Percentiles rank a stretch among this genome's conserved stretches.
Conservation (phyloP, 2,888 invertebrate genomes). For the Biston stratarius region DNA sequence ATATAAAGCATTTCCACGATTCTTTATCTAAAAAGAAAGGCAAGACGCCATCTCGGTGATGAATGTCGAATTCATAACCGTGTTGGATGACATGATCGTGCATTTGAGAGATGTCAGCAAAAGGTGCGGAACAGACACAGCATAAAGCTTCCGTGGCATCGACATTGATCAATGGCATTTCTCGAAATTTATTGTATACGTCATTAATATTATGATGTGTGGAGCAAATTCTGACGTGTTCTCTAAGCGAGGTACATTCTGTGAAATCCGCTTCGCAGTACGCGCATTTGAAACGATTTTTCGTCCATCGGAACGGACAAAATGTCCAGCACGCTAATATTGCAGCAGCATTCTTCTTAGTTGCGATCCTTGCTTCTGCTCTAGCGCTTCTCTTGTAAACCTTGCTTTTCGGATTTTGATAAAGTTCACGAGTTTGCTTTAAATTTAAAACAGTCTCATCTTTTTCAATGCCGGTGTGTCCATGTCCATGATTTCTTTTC, state of each 20-base stretch:
- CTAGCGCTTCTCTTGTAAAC: slow-evolving; percentile 71
- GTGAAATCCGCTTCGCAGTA: slow-evolving; percentile 76
- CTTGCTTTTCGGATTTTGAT: slow-evolving; percentile 48
- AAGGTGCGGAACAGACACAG: slow-evolving; percentile 62
- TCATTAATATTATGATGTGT: slow-evolving; percentile 65
- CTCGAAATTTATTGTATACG: slow-evolving; percentile 78
- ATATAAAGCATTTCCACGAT: slow-evolving; percentile 74
- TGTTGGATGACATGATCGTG: slow-evolving; percentile 69
- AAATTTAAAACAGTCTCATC: slow-evolving; percentile 56
- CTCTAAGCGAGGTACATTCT: slow-evolving; percentile 65
- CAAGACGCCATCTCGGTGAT: slow-evolving; percentile 74
- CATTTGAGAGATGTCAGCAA: slow-evolving; percentile 62
- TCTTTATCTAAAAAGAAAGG: slow-evolving; percentile 74
- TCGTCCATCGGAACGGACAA: slow-evolving; percentile 77
- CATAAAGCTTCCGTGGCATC: slow-evolving; percentile 71
- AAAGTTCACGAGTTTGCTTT: slow-evolving; percentile 45
- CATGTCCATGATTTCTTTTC: slow-evolving; percentile 57
- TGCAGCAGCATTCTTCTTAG: slow-evolving; percentile 75
- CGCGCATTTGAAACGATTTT: slow-evolving; percentile 75
- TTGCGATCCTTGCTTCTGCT: slow-evolving; percentile 70
- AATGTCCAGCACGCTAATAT: slow-evolving; percentile 75
- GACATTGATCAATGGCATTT: slow-evolving; percentile 77
- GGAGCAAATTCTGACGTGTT: slow-evolving; percentile 68
- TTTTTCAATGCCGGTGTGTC: slow-evolving; percentile 52
- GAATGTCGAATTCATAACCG: slow-evolving; percentile 62